phyloP scores from a whole-genome alignment of 2,888 invertebrate species.

The Hedychridium roseum region DNA sequence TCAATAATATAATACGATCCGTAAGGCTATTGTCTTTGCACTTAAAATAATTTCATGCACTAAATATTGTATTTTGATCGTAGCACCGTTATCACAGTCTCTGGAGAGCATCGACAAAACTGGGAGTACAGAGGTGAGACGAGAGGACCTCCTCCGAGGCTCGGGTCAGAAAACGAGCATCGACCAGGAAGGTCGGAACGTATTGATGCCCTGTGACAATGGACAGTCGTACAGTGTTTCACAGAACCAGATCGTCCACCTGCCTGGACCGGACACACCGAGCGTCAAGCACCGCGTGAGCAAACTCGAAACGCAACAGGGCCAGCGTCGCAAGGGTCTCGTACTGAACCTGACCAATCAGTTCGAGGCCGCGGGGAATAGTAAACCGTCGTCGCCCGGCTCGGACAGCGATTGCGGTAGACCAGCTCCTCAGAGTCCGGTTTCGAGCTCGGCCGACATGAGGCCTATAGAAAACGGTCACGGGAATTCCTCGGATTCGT shows the following conservation, averaged over 20 bases:
- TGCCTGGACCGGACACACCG: slow-evolving; percentile 68
- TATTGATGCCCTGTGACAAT: slow-evolving; percentile 85
- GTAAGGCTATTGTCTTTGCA: no score
- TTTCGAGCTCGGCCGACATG: slow-evolving; percentile 24
- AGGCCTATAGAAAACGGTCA: slow-evolving; percentile 35
- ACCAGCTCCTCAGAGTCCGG: slow-evolving; percentile 26
- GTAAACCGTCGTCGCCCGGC: slow-evolving; percentile 60
- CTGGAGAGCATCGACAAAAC: slow-evolving; percentile 70
- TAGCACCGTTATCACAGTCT: slow-evolving; percentile 72
- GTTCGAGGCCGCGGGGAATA: slow-evolving; percentile 66
- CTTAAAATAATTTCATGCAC: no score
- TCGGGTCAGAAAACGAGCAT: slow-evolving; percentile 59
- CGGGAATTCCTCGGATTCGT: background rate
- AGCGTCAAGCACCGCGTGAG: slow-evolving; percentile 73
- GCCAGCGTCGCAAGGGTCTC: slow-evolving; percentile 63
- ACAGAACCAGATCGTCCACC: slow-evolving; percentile 86
- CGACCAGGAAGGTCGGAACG: slow-evolving; percentile 75
- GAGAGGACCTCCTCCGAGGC: slow-evolving; percentile 55
- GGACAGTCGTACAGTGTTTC: slow-evolving; percentile 90
- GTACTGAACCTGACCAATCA: slow-evolving; percentile 69
- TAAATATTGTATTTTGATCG: slow-evolving; percentile 10
- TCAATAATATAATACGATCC: background rate
- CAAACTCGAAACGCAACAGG: slow-evolving; percentile 75
- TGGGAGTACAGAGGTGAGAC: slow-evolving; percentile 54
- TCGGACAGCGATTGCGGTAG: slow-evolving; percentile 39